These are phyloP conservation scores for Plusia festucae DNA, from an alignment of 2,888 invertebrate genomes.

Conservation along the genomic window DNA sequence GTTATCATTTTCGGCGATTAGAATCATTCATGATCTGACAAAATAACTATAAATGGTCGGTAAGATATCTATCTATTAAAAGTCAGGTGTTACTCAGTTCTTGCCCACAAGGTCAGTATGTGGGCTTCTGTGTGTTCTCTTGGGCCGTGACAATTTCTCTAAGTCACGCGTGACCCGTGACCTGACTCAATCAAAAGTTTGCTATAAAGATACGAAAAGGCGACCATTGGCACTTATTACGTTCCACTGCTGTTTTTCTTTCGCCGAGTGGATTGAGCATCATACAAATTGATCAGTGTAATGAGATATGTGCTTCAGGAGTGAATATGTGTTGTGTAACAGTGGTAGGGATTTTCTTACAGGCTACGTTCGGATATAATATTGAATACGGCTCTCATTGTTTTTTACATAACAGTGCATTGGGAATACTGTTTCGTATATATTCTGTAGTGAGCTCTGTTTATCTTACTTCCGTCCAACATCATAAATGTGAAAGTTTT, in stretches of 20 bases:
- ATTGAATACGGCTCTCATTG: constrained; percentile 27
- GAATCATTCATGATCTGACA: not conserved
- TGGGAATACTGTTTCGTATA: constrained; percentile 5
- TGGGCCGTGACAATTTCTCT: constrained; percentile 7
- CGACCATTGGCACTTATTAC: constrained; percentile 5
- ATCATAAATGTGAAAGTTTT: constrained; percentile 4
- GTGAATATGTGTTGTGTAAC: constrained; percentile 7
- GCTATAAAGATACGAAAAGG: constrained; percentile 18
- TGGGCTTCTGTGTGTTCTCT: constrained; percentile 5
- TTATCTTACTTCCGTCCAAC: not conserved
- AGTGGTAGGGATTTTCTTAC: constrained; percentile 8
- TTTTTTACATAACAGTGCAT: constrained; percentile 23
- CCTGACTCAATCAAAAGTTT: constrained; percentile 28
- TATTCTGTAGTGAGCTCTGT: not conserved
- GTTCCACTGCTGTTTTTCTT: constrained; percentile 14
- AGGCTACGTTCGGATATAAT: constrained; percentile 22
- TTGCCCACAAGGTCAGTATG: too few relatives aligned
- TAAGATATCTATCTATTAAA: too few relatives aligned
- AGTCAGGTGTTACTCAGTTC: too few relatives aligned
- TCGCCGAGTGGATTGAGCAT: not conserved
- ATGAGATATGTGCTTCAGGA: not conserved
- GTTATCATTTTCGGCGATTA: too few relatives aligned
- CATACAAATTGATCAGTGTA: not conserved
- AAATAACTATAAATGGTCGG: not conserved
- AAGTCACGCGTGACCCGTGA: constrained; percentile 18